A percentile compares a stretch with the other conserved stretches of the same genome.
phyloP scores from a whole-genome alignment of 2,797 vertebrate genomes.

The Molossus alvarezi region DNA sequence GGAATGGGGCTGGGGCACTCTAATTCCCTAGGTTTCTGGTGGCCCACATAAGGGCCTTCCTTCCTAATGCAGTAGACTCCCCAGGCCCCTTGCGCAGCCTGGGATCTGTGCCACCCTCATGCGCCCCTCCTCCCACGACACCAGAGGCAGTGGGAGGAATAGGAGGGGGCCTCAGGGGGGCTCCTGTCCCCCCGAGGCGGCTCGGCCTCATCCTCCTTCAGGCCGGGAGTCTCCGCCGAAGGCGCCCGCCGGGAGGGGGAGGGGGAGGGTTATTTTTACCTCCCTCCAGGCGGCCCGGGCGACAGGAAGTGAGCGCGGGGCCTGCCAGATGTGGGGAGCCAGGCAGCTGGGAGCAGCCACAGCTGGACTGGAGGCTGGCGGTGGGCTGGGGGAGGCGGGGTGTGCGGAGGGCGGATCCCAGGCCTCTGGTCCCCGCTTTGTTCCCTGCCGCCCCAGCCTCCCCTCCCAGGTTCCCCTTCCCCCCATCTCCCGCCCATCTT shows the following conservation, averaged over 20 bases:
- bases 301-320: slow-evolving; percentile 86
- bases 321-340: slow-evolving; percentile 85
- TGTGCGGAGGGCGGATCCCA: neutral
- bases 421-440: slow-evolving; percentile 55
- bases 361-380: slow-evolving; percentile 77
- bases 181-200: neutral
- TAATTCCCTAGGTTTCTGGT: neutral
- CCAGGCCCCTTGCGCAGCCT: neutral
- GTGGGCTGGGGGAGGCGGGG: neutral
- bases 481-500: neutral
- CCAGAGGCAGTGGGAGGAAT: neutral
- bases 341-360: slow-evolving; percentile 83
- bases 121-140: neutral
- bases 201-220: slow-evolving; percentile 33
- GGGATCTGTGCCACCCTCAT: neutral
- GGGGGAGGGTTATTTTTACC: slow-evolving; percentile 87
- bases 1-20: neutral
- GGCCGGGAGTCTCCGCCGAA: slow-evolving; percentile 68
- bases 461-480: neutral
- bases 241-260: slow-evolving; percentile 73
- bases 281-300: slow-evolving; percentile 81
- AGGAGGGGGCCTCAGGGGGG: neutral
- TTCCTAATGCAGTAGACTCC: neutral
- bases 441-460: slow-evolving; percentile 10
- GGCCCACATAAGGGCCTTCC: neutral